A percentile compares a stretch with the other conserved stretches of the same genome.
Conservation (phyloP, 2,113 vertebrate genomes). For the Egretta garzetta region DNA sequence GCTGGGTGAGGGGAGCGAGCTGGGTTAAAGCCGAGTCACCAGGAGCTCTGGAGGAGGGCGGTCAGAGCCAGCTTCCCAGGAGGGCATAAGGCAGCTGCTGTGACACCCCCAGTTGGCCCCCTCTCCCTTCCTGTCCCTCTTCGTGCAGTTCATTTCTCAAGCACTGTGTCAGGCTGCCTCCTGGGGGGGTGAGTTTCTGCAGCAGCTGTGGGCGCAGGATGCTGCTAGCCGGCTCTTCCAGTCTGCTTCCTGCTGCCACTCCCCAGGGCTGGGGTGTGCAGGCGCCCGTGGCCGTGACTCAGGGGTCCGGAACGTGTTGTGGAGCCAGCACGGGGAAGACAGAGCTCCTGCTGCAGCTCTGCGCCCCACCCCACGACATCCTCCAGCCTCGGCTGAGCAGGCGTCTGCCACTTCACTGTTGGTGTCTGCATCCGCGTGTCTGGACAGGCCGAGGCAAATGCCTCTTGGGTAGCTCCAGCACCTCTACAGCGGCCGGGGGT, state of each 20-base stretch:
- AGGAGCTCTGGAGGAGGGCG: not conserved
- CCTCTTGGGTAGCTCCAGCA: not conserved
- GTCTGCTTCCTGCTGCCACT: conserved; percentile 58
- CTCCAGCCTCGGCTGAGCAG: not conserved
- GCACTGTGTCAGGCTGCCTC: not conserved
- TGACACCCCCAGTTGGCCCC: not conserved
- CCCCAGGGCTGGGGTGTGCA: not conserved
- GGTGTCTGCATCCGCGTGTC: not conserved
- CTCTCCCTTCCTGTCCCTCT: not conserved
- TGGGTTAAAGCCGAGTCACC: not conserved
- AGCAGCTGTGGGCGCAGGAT: conserved; percentile 57
- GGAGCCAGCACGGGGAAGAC: not conserved
- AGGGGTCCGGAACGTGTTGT: conserved; percentile 39
- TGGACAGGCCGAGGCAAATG: not conserved
- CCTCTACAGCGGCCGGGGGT: not conserved
- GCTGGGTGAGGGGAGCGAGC: not conserved
- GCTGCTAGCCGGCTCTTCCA: conserved; percentile 51
- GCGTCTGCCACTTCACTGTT: not conserved
- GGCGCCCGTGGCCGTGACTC: conserved; percentile 1
- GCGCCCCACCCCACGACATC: not conserved
- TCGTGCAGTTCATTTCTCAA: not conserved
- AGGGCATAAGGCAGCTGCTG: not conserved
- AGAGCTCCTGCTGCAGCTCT: not conserved
- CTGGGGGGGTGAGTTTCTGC: conserved; percentile 36
- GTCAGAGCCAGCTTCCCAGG: not conserved